Evolutionary conservation across 1,140 invertebrate species (phyloP).

Genomic region (Asbolus verrucosus): DNA sequence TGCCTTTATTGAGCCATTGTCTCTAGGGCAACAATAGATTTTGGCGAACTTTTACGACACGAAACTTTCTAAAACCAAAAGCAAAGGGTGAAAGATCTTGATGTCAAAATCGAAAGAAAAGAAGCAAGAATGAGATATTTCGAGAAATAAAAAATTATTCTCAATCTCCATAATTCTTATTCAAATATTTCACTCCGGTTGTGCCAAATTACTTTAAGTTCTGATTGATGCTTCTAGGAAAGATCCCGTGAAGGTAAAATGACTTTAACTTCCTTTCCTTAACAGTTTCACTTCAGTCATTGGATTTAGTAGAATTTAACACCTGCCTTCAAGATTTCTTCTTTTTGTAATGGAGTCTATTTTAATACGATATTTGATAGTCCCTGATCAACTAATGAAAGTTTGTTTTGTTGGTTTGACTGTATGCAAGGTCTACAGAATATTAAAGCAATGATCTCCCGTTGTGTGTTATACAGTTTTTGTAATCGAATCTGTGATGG

Average conservation of each 20-base stretch:
- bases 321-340: too few relatives aligned
- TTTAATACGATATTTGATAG: too few relatives aligned
- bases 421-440: background rate
- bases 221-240: background rate
- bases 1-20: too few relatives aligned
- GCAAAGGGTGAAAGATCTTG: too few relatives aligned
- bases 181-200: background rate
- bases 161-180: too few relatives aligned
- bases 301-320: background rate
- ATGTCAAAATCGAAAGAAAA: too few relatives aligned
- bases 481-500: background rate
- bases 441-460: slow-evolving; percentile 1
- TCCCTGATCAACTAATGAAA: background rate
- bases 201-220: background rate
- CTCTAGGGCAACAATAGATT: too few relatives aligned
- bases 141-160: too few relatives aligned
- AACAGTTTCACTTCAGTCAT: background rate
- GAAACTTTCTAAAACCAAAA: too few relatives aligned
- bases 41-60: too few relatives aligned
- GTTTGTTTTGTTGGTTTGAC: background rate
- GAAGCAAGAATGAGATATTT: too few relatives aligned
- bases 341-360: too few relatives aligned
- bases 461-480: background rate
- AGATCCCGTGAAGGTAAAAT: background rate
- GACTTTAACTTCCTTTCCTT: background rate